Base-by-base conservation (phyloP, 2,888 invertebrate species). In the Saturnia pavonia region DNA sequence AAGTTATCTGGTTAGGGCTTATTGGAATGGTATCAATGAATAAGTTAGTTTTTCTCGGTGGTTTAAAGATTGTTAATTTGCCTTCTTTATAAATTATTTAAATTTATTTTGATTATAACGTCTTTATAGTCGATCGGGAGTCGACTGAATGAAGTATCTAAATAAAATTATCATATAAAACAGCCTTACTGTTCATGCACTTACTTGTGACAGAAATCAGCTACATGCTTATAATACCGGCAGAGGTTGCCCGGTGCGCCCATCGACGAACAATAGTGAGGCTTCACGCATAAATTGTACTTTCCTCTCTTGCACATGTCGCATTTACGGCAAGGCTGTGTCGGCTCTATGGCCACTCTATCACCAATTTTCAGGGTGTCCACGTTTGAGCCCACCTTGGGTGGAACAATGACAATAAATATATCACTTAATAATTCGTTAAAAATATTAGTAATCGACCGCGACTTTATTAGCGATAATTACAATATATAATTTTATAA, bases 271-370 rank as follows among this genome's bases (percentile, higher is more conserved):
- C 98, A 98, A 91, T 99, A 99, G 63, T 94, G 88, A 82, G 99
- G 96, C n/a, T 96, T 95, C 0, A 94, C 93, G 83, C 99, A 99
- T 73, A 99, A 93, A 92, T 99, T 98, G 91, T 99, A 99, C 67
- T 95, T 94, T 1, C 99, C 99, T 9, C 85, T 91, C 88, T 97
- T 97, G 92, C 99, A 99, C 82, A 94, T 96, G 11, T 94, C 91
- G 86, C 99, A 99, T 0, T 89, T 83, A 70, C 98, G 95, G 82
- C 99, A 99, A 0, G 97, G 96, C 77, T 97, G 96, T 3, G 99
- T 99, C 0, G 99, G 99, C 89, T 99, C 99, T 70, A 99, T 96
- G 0, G 98, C 98, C 0, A 99, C 98, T 72, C 98, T 95, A 88
- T 99, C 99, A 2, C 98, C 98, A 83, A 94, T 88, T 88, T 95